These are phyloP conservation scores for Onthophagus taurus DNA, from an alignment of 1,140 invertebrate genomes.

Conservation along the genomic window DNA sequence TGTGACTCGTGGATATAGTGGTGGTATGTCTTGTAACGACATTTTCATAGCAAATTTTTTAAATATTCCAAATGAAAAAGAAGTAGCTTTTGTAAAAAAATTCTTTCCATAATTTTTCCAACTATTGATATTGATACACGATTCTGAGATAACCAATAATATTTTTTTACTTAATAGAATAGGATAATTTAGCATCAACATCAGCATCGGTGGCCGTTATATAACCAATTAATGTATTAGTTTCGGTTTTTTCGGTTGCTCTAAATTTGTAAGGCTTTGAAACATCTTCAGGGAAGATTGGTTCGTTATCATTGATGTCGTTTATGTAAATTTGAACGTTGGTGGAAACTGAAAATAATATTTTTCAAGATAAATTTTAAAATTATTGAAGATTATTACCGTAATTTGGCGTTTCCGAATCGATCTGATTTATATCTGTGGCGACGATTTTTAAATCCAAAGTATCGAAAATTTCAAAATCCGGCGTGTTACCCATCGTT, in stretches of 20 bases:
- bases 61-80: too few relatives aligned
- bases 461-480: constrained; percentile 47
- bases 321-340: constrained; percentile 39
- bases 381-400: background rate
- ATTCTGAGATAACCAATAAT: too few relatives aligned
- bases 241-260: constrained; percentile 35
- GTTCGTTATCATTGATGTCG: constrained; percentile 46
- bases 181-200: constrained; percentile 22
- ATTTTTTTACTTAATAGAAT: too few relatives aligned
- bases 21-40: too few relatives aligned
- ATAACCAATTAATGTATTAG: constrained; percentile 38
- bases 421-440: constrained; percentile 33
- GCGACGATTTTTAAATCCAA: constrained; percentile 42
- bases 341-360: constrained; percentile 37
- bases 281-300: constrained; percentile 36
- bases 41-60: too few relatives aligned
- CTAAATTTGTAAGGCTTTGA: constrained; percentile 28
- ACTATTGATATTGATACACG: too few relatives aligned
- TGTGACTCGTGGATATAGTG: too few relatives aligned
- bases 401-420: background rate
- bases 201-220: constrained; percentile 46
- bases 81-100: too few relatives aligned
- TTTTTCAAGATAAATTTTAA: background rate
- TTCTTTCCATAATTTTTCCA: too few relatives aligned
- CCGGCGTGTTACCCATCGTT: constrained; percentile 16